Evolutionary conservation across 1,140 invertebrate species (phyloP), one percentile per base, ranked within the genome.

Genomic region (Kradibia gibbosae): DNA sequence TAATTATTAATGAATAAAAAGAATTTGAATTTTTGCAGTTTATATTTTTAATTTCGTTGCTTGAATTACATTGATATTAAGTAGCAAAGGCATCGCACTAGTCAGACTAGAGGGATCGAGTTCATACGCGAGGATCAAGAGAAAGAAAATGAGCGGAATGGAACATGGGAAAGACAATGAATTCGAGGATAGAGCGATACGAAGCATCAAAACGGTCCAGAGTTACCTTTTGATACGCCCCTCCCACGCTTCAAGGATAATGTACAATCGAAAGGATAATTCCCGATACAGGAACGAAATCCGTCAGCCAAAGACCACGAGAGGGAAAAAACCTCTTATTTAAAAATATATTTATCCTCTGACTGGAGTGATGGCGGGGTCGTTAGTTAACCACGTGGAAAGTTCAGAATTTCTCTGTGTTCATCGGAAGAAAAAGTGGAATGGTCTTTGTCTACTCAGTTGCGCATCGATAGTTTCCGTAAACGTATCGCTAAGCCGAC

Each of bases 301-400:
- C 86, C 87, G 80, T n/a, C n/a, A n/a, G n/a, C n/a, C n/a, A n/a
- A 85, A 86, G 84, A 86, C 82, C 82, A 80, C 55, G 80, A 73
- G 83, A 85, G 84, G 84, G 87, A 86, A 89, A 90, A 89, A 89
- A 89, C 88, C 88, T 90, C 88, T 90, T 90, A 90, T 91, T 90
- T 91, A 90, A 90, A 91, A 91, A 91, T 91, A 87, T 91, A 91
- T 90, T 90, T 90, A 88, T 88, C 87, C 87, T 89, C 86, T 88
- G 88, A 84, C 86, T 86, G 85, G 72, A 39, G 50, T n/a, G 31
- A 22, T 57, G 84, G 86, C 88, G 88, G 88, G 86, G 88, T 87
- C 85, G 85, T 72, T 83, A 72, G 84, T 82, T 74, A 76, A 50
- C 39, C 84, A 85, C 86, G 83, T 87, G 85, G 85, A 88, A 88